Evolutionary conservation across 2,797 vertebrate genomes (phyloP).

Genomic region (Lacerta viridis): DNA sequence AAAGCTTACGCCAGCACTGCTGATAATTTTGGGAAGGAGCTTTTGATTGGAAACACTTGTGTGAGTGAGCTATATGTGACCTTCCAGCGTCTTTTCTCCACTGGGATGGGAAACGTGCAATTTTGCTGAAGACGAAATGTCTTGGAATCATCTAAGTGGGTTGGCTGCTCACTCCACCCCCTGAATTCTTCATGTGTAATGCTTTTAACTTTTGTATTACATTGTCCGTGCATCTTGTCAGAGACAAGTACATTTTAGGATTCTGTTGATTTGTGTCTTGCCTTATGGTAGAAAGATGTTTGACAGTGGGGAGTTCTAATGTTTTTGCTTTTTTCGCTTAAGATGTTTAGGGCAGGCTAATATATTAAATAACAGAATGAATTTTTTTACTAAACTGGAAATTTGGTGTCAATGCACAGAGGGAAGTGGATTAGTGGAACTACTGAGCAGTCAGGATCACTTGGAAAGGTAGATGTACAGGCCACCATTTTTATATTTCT

Average conservation of each 20-base stretch:
- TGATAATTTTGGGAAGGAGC: neutral
- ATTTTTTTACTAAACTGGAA: neutral
- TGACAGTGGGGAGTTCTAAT: neutral
- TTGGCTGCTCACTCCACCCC: neutral
- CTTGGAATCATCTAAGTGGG: slow-evolving; percentile 14
- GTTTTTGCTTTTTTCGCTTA: neutral
- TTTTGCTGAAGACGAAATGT: slow-evolving; percentile 17
- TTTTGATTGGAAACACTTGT: slow-evolving; percentile 35
- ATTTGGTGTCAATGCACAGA: neutral
- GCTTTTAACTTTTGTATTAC: neutral
- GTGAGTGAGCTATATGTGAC: neutral
- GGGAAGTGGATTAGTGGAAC: neutral
- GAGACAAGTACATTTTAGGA: neutral
- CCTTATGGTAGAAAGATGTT: neutral
- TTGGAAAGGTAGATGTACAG: neutral
- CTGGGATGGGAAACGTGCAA: slow-evolving; percentile 29
- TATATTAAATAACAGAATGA: neutral
- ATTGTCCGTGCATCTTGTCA: neutral
- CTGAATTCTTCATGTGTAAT: neutral
- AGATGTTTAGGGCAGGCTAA: neutral
- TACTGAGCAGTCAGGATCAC: neutral
- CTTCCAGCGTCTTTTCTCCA: neutral
- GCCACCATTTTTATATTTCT: neutral
- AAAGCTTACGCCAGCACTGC: neutral
- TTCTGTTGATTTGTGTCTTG: neutral